Conservation (phyloP, 2,888 invertebrate species). For the Drosophila peninsularis region DNA sequence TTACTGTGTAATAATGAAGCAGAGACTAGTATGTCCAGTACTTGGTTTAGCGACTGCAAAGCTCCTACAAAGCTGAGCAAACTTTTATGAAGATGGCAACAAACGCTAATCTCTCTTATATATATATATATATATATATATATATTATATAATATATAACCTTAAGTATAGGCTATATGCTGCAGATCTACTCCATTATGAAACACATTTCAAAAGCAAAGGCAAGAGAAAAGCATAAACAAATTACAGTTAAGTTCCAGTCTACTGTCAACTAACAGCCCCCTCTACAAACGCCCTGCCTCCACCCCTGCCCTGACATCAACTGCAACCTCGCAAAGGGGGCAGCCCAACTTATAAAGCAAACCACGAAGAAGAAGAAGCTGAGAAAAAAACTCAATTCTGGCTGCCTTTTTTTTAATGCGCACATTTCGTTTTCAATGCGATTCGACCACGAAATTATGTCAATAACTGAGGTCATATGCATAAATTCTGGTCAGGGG, state of each 20-base stretch:
- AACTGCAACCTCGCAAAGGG: slow-evolving; percentile 5
- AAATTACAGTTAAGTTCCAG: not conserved
- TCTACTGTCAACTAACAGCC: not conserved
- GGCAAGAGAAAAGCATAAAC: not conserved
- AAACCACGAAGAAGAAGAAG: not conserved
- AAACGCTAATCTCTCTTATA: no score
- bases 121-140: no score
- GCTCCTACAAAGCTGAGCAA: no score
- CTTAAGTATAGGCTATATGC: no score
- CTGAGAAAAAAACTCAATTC: slow-evolving; percentile 4
- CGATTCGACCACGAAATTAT: slow-evolving; percentile 72
- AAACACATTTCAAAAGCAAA: not conserved
- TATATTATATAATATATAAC: no score
- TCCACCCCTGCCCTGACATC: slow-evolving; percentile 24
- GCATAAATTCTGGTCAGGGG: slow-evolving; percentile 72
- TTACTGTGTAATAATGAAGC: not conserved
- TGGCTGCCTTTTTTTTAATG: slow-evolving; percentile 43
- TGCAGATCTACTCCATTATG: not conserved
- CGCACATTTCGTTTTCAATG: slow-evolving; percentile 72
- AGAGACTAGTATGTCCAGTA: not conserved
- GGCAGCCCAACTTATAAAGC: slow-evolving; percentile 9
- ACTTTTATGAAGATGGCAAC: no score
- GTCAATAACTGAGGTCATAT: slow-evolving; percentile 80
- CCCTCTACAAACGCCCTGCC: not conserved
- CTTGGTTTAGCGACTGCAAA: no score